Conservation (phyloP, 2,888 invertebrate species). For the Hypselothyrea guttata region DNA sequence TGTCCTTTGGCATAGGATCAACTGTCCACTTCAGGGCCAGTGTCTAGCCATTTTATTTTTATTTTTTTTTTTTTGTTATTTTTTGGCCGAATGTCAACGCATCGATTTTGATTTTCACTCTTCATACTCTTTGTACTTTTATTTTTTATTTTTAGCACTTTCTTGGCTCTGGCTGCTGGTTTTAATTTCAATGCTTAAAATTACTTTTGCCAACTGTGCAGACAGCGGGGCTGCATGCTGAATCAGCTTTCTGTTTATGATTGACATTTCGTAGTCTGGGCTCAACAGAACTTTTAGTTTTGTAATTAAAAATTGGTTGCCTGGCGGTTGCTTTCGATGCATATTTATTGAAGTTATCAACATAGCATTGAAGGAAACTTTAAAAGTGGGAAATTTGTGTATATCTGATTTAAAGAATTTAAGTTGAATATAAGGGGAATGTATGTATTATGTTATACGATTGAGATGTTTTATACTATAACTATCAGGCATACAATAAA, state of each 20-base stretch:
- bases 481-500: too few relatives aligned
- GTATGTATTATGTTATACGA: too few relatives aligned
- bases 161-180: conserved; percentile 18
- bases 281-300: conserved; percentile 42
- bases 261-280: conserved; percentile 38
- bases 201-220: conserved; percentile 67
- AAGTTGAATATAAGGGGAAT: too few relatives aligned
- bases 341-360: neutral
- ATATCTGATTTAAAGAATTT: too few relatives aligned
- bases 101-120: conserved; percentile 53
- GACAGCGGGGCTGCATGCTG: conserved; percentile 14
- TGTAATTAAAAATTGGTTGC: conserved; percentile 61
- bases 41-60: conserved; percentile 66
- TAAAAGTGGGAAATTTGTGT: too few relatives aligned
- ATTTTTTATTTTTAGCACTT: neutral
- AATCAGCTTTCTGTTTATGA: conserved; percentile 51
- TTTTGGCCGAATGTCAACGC: conserved; percentile 58
- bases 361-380: too few relatives aligned
- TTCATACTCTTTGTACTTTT: conserved; percentile 16
- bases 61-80: too few relatives aligned
- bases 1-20: conserved; percentile 68
- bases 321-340: conserved; percentile 15
- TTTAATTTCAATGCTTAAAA: conserved; percentile 54
- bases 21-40: conserved; percentile 66
- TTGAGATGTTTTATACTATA: too few relatives aligned